Percentiles rank a stretch among this genome's conserved stretches.
phyloP scores from a whole-genome alignment of 2,113 vertebrate genomes.

The Onychostruthus taczanowskii region DNA sequence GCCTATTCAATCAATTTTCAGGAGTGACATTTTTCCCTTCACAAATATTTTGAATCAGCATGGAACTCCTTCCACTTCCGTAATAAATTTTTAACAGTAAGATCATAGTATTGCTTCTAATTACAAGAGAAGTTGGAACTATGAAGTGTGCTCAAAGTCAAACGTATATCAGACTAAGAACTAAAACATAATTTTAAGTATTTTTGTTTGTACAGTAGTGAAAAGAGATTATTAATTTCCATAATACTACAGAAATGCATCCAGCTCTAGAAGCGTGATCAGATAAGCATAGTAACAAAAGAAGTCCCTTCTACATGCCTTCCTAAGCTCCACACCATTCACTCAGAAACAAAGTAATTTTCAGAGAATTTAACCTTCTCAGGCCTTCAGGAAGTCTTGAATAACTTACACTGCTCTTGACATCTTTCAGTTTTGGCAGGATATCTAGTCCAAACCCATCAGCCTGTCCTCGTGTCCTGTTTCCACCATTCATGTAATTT shows the following conservation, averaged over 20 bases:
- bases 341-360: not conserved
- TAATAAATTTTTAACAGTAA: not conserved
- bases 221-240: not conserved
- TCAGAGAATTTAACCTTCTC: not conserved
- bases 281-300: not conserved
- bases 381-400: not conserved
- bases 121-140: not conserved
- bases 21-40: not conserved
- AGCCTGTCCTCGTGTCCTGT: conserved; percentile 92
- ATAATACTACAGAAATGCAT: not conserved
- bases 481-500: conserved; percentile 98
- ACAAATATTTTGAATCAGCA: not conserved
- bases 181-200: not conserved
- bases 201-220: not conserved
- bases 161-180: not conserved
- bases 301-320: not conserved
- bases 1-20: not conserved
- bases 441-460: conserved; percentile 95
- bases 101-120: not conserved
- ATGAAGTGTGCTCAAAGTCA: not conserved
- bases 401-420: conserved; percentile 95
- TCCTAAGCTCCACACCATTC: not conserved
- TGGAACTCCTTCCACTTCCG: not conserved
- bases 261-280: not conserved
- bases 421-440: conserved; percentile 96